A percentile compares a stretch with the other conserved stretches of the same genome.
phyloP scores from a whole-genome alignment of 2,113 vertebrate species.

The Macquaria ambigua region DNA sequence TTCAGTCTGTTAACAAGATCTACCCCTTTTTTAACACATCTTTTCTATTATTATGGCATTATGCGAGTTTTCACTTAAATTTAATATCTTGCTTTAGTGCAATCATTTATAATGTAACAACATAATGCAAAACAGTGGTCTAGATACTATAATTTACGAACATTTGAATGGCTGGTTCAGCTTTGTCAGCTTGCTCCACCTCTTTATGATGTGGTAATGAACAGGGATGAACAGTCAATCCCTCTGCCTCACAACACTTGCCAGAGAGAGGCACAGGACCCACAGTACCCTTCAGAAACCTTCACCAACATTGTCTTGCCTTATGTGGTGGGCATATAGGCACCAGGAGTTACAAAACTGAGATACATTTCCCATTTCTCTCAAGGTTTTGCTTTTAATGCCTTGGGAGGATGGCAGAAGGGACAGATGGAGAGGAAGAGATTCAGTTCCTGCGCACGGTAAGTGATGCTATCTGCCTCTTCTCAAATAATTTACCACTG shows the following conservation, averaged over 20 bases:
- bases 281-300: constrained; percentile 62
- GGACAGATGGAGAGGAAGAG: constrained; percentile 92
- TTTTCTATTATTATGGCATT: not conserved
- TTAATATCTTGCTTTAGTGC: not conserved
- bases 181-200: constrained; percentile 70
- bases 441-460: constrained; percentile 94
- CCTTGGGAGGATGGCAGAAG: constrained; percentile 88
- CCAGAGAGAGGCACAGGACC: constrained; percentile 53
- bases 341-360: constrained; percentile 24
- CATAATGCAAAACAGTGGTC: not conserved
- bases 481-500: constrained; percentile 7
- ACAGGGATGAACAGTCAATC: constrained; percentile 69
- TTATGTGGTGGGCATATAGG: constrained; percentile 23
- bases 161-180: constrained; percentile 13
- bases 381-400: constrained; percentile 48
- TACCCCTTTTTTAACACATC: not conserved
- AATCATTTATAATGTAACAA: not conserved
- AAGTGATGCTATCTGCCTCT: constrained; percentile 77
- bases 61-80: not conserved
- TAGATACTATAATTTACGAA: not conserved
- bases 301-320: constrained; percentile 30
- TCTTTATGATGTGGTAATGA: constrained; percentile 70
- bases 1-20: not conserved
- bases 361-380: constrained; percentile 40
- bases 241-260: constrained; percentile 48